Conservation (phyloP, 2,888 invertebrate species). For the Pandemis heparana region DNA sequence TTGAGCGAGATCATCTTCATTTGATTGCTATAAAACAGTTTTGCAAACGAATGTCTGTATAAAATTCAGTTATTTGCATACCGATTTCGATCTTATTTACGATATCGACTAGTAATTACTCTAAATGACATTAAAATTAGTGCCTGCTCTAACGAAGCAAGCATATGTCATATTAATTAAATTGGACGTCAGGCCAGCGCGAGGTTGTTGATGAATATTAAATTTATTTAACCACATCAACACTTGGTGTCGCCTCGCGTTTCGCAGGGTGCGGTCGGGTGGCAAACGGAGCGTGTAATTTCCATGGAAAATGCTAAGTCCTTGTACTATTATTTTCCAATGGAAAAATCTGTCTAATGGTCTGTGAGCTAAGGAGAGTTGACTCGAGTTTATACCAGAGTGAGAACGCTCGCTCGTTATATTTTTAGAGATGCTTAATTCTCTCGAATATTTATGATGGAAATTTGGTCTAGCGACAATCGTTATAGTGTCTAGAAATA, state of each 20-base stretch:
- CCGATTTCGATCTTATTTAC: conserved; percentile 21
- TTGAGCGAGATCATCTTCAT: conserved; percentile 4
- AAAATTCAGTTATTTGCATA: conserved; percentile 24
- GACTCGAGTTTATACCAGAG: conserved; percentile 32
- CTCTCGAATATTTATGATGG: conserved; percentile 20
- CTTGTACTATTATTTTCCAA: conserved; percentile 29
- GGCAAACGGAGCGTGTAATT: conserved; percentile 52
- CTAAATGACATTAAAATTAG: conserved; percentile 36
- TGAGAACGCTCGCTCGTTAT: background rate
- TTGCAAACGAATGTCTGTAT: background rate
- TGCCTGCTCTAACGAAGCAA: conserved; percentile 43
- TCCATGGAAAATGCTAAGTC: conserved; percentile 54
- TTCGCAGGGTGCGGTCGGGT: conserved; percentile 52
- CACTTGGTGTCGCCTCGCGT: conserved; percentile 50
- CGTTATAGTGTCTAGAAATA: background rate
- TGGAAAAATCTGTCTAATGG: conserved; percentile 30
- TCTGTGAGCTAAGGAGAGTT: conserved; percentile 32
- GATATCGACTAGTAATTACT: conserved; percentile 31
- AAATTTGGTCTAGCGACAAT: conserved; percentile 24
- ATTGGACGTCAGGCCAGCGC: conserved; percentile 52
- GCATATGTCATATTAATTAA: conserved; percentile 56
- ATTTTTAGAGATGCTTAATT: conserved; percentile 26
- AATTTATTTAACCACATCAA: conserved; percentile 55
- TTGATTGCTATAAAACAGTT: conserved; percentile 1
- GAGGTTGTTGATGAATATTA: conserved; percentile 62